These are phyloP conservation scores for Clistopyga incitator DNA, from an alignment of 2,888 invertebrate genomes.

Conservation along the genomic window DNA sequence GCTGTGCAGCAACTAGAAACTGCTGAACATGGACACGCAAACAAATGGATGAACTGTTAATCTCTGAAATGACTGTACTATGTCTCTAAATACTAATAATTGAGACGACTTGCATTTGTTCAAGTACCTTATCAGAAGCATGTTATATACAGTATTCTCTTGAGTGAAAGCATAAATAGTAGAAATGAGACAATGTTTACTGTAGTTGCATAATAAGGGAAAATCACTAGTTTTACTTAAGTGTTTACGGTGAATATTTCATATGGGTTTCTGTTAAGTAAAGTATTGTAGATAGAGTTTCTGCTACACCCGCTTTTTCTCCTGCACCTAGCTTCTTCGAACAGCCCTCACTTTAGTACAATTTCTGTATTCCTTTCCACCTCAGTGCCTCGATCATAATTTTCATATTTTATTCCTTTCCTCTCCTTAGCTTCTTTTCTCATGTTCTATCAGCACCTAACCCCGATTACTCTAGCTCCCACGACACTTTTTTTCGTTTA, in stretches of 20 bases:
- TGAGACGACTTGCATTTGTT: conserved; percentile 3
- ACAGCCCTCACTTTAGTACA: conserved; percentile 52
- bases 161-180: neutral
- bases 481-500: conserved; percentile 49
- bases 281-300: neutral
- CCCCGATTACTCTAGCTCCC: conserved; percentile 39
- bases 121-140: neutral
- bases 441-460: conserved; percentile 53
- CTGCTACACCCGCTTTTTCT: neutral
- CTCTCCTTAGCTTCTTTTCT: conserved; percentile 20
- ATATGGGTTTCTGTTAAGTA: conserved; percentile 12
- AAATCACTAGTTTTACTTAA: neutral
- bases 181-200: neutral
- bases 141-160: neutral
- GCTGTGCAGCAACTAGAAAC: neutral
- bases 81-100: neutral
- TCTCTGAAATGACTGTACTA: neutral
- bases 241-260: neutral
- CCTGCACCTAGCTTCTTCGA: conserved; percentile 15
- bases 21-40: neutral
- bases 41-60: conserved; percentile 5
- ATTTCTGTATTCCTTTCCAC: conserved; percentile 37
- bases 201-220: conserved; percentile 9
- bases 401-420: conserved; percentile 25
- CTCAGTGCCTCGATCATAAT: conserved; percentile 16